Conservation (phyloP, 2,888 invertebrate species). For the Endomychus coccineus region DNA sequence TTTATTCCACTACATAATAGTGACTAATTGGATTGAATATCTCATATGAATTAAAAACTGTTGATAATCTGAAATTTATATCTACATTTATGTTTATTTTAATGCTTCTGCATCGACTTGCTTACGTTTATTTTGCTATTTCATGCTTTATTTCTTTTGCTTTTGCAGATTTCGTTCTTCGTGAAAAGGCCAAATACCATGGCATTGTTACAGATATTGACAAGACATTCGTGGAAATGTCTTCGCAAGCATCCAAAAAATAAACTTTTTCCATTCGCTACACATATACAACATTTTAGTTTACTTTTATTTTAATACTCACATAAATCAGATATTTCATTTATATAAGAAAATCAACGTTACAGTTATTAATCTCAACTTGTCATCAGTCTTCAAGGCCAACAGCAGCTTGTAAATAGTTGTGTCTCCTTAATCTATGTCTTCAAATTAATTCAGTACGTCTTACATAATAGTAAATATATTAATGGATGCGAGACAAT, state of each 20-base stretch:
- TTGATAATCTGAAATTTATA: background rate
- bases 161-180: slow-evolving; percentile 41
- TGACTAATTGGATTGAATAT: too few relatives aligned
- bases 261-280: slow-evolving; percentile 22
- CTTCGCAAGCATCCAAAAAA: slow-evolving; percentile 40
- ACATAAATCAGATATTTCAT: background rate
- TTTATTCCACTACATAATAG: too few relatives aligned
- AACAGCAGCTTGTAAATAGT: too few relatives aligned
- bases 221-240: slow-evolving; percentile 44
- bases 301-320: slow-evolving; percentile 5
- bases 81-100: background rate
- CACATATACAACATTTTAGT: background rate
- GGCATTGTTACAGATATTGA: slow-evolving; percentile 43
- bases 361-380: too few relatives aligned
- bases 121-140: background rate
- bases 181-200: slow-evolving; percentile 43
- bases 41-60: too few relatives aligned
- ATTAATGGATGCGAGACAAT: too few relatives aligned
- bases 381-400: too few relatives aligned
- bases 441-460: too few relatives aligned
- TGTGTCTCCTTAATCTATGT: too few relatives aligned
- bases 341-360: too few relatives aligned
- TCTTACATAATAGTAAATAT: too few relatives aligned
- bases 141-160: slow-evolving; percentile 13
- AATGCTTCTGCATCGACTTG: background rate